Percentiles rank a stretch among this genome's conserved stretches.
Evolutionary conservation across 2,113 vertebrate species (phyloP).

Genomic region (Centropus bengalensis): DNA sequence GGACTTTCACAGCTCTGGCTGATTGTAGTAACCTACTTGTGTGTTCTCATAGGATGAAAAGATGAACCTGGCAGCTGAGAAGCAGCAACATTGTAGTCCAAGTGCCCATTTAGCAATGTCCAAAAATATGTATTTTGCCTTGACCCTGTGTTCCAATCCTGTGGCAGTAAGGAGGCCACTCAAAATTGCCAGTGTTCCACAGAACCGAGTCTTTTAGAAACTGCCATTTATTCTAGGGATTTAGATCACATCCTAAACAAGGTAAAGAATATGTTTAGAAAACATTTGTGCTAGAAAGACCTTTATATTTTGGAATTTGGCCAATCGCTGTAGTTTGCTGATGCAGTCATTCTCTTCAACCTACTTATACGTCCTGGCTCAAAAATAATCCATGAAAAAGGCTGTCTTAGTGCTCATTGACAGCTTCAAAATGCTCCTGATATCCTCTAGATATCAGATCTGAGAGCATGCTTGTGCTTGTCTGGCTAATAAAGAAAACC

Average conservation of each 20-base stretch:
- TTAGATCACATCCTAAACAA: background rate
- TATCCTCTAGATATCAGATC: background rate
- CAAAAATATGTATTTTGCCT: background rate
- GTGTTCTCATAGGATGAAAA: background rate
- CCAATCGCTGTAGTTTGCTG: background rate
- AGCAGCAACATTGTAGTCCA: background rate
- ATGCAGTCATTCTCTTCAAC: background rate
- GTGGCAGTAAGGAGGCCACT: background rate
- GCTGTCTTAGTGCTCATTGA: background rate
- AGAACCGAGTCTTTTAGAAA: background rate
- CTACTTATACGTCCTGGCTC: background rate
- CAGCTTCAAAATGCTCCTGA: background rate
- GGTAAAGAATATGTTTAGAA: background rate
- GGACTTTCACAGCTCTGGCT: background rate
- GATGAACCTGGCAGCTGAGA: background rate
- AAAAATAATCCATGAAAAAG: background rate
- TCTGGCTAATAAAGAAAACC: constrained; percentile 15
- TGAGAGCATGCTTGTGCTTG: constrained; percentile 1
- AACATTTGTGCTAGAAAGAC: background rate
- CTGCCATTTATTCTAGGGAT: background rate
- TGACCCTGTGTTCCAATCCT: background rate
- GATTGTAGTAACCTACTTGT: background rate
- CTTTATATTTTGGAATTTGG: background rate
- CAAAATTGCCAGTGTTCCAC: background rate
- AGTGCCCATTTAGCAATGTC: background rate